A percentile compares a stretch with the other conserved stretches of the same genome.
phyloP scores from a whole-genome alignment of 2,797 vertebrate genomes.

The Parambassis ranga region DNA sequence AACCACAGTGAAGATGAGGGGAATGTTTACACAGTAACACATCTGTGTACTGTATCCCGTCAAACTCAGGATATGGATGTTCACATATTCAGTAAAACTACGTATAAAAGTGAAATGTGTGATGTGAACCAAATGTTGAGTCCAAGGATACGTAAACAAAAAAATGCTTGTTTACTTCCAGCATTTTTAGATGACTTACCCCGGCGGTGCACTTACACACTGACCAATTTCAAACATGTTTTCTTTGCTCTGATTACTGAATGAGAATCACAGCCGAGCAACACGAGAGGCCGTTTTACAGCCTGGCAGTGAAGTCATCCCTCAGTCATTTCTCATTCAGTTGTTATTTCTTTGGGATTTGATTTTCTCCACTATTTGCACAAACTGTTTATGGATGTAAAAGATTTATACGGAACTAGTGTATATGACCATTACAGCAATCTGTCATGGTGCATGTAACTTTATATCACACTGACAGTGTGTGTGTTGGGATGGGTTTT shows the following conservation, averaged over 20 bases:
- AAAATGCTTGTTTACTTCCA: conserved; percentile 57
- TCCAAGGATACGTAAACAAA: conserved; percentile 74
- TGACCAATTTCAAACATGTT: conserved; percentile 57
- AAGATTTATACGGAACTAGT: conserved; percentile 32
- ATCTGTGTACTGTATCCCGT: conserved; percentile 77
- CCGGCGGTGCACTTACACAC: conserved; percentile 32
- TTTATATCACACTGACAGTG: background rate
- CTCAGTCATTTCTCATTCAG: conserved; percentile 26
- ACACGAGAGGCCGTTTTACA: conserved; percentile 8
- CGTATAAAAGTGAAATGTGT: conserved; percentile 48
- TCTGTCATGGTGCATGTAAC: background rate
- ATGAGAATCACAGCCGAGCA: conserved; percentile 37
- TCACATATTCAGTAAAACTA: conserved; percentile 33
- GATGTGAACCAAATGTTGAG: conserved; percentile 73
- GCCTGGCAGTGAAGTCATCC: conserved; percentile 15
- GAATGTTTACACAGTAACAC: conserved; percentile 67
- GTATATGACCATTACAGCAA: background rate
- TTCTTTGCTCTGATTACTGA: conserved; percentile 26
- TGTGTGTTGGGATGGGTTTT: background rate
- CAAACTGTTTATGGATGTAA: conserved; percentile 29
- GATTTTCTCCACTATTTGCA: conserved; percentile 28
- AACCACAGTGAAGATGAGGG: conserved; percentile 32
- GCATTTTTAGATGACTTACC: conserved; percentile 50
- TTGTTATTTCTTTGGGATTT: conserved; percentile 32
- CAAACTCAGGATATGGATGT: conserved; percentile 63